Evolutionary conservation across 2,888 invertebrate species (phyloP), one percentile per base, ranked within the genome.

Genomic region (Mimumesa dahlbomi): DNA sequence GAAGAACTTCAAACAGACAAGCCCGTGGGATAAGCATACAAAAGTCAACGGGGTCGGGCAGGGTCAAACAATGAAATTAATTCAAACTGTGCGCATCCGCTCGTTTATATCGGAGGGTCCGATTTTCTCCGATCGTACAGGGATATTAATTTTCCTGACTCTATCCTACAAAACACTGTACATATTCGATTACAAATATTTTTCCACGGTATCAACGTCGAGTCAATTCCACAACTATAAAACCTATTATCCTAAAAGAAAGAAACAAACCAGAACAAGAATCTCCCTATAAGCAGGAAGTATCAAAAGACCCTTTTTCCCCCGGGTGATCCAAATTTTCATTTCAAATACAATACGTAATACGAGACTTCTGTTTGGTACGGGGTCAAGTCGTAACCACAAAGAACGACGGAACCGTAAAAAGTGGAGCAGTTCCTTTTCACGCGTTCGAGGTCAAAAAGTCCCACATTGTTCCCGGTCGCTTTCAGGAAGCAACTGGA

Each of bases 11-110:
- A 75, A 74, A 77, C 68, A 68, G 61, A 59, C 59, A 46, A 66
- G 61, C 59, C 72, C 82, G 85, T 85, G 85, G 84, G 85, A 85
- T 84, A 84, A 74, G 81, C 70, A 85, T 72, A 85, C 84, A 83
- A 77, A 81, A 79, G 79, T 73, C 62, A 72, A 61, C 66, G 75
- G 69, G 68, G 64, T 75, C 58, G 66, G 48, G 14, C 22, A 34
- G 63, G 76, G 74, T 79, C 77, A 75, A 79, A 81, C 82, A 78
- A 79, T 69, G 57, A 81, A 83, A 84, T 83, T 81, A 83, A 85
- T 83, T 83, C 79, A 71, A 58, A 62, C 70, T 46, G 62, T 22
- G 61, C 64, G 62, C 54, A 70, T 77, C 67, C 70, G 77, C 45
- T 43, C 34, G 42, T 73, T 67, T 53, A 34, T 62, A 61, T 67